phyloP scores from a whole-genome alignment of 2,797 vertebrate species.

The Pseudopleuronectes americanus region DNA sequence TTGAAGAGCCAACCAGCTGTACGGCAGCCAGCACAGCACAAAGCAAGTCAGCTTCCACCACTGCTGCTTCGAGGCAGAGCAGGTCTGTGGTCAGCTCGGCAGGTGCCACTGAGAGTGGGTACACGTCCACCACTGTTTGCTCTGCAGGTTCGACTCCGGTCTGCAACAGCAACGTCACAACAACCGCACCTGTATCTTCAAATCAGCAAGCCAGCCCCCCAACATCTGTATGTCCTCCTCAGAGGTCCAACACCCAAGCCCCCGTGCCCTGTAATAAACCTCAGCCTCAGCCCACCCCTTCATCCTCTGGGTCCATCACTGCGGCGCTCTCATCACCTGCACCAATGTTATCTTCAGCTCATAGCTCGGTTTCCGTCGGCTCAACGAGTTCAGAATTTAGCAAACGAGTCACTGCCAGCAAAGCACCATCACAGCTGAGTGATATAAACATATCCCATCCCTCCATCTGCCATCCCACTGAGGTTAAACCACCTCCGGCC shows the following conservation, averaged over 20 bases:
- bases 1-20: slow-evolving; percentile 45
- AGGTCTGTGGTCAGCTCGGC: slow-evolving; percentile 49
- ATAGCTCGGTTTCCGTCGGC: slow-evolving; percentile 36
- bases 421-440: slow-evolving; percentile 54
- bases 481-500: slow-evolving; percentile 61
- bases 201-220: slow-evolving; percentile 42
- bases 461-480: slow-evolving; percentile 57
- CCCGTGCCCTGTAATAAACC: slow-evolving; percentile 52
- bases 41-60: slow-evolving; percentile 34
- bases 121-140: slow-evolving; percentile 41
- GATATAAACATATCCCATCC: slow-evolving; percentile 45
- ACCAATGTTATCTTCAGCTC: slow-evolving; percentile 37
- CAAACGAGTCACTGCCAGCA: slow-evolving; percentile 60
- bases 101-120: slow-evolving; percentile 32
- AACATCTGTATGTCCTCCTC: slow-evolving; percentile 49
- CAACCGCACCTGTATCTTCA: slow-evolving; percentile 38
- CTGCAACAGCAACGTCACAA: slow-evolving; percentile 41
- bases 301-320: slow-evolving; percentile 45
- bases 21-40: slow-evolving; percentile 43
- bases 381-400: slow-evolving; percentile 68
- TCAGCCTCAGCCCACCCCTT: slow-evolving; percentile 41
- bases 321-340: slow-evolving; percentile 41
- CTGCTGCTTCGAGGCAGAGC: slow-evolving; percentile 61
- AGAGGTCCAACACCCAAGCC: slow-evolving; percentile 45
- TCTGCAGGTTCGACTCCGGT: slow-evolving; percentile 40